These are phyloP conservation scores for Hephaestus fuliginosus DNA, from an alignment of 2,797 vertebrate genomes.

Conservation along the genomic window DNA sequence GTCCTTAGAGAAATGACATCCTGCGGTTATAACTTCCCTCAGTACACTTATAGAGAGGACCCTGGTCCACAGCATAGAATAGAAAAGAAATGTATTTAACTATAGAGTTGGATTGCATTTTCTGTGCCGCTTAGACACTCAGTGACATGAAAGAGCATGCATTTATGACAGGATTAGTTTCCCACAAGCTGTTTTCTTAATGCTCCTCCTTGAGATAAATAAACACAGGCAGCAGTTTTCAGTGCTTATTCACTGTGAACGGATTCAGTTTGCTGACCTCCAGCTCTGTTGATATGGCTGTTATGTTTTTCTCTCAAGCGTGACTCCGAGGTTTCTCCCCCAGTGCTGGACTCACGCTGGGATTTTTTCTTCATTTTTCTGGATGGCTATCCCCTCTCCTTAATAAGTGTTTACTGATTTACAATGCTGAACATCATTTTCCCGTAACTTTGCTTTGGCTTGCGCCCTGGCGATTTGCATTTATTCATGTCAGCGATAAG, in stretches of 20 bases:
- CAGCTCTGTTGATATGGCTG: slow-evolving; percentile 54
- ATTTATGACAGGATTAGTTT: slow-evolving; percentile 28
- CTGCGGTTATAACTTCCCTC: slow-evolving; percentile 2
- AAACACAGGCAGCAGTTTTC: slow-evolving; percentile 38
- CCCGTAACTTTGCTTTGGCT: slow-evolving; percentile 19
- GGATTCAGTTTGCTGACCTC: slow-evolving; percentile 51
- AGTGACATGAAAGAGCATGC: slow-evolving; percentile 5
- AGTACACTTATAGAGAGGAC: not conserved
- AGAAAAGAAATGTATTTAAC: not conserved
- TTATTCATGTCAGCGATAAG: slow-evolving; percentile 7
- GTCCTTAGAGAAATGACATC: slow-evolving; percentile 22
- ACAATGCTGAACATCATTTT: slow-evolving; percentile 23
- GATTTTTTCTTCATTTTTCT: slow-evolving; percentile 48
- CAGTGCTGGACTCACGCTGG: slow-evolving; percentile 12
- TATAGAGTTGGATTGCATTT: slow-evolving; percentile 1
- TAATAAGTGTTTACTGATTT: slow-evolving; percentile 43
- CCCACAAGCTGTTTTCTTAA: slow-evolving; percentile 21
- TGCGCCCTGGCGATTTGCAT: not conserved
- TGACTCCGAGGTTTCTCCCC: slow-evolving; percentile 30
- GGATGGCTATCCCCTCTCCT: slow-evolving; percentile 3
- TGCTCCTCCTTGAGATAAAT: slow-evolving; percentile 14
- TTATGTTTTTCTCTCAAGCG: slow-evolving; percentile 45
- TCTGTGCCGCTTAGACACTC: slow-evolving; percentile 4
- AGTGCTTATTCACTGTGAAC: slow-evolving; percentile 33
- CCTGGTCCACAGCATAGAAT: slow-evolving; percentile 15